Percentiles rank a stretch among this genome's conserved stretches.
phyloP scores from a whole-genome alignment of 1,140 invertebrate species.

The Neuroterus valhalla region DNA sequence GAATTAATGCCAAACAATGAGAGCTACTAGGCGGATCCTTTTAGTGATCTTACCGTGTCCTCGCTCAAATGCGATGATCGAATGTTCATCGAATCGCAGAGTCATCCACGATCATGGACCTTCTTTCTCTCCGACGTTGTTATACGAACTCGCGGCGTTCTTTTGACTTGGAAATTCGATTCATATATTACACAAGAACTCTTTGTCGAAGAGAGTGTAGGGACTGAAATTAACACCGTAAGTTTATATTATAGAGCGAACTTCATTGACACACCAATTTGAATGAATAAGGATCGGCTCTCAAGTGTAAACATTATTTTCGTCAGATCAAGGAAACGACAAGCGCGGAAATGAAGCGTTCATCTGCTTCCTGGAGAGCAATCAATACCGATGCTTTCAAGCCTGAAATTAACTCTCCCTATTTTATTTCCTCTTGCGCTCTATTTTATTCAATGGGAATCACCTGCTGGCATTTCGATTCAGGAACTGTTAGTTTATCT shows the following conservation, averaged over 20 bases:
- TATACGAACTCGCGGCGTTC: conserved; percentile 37
- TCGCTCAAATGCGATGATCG: background rate
- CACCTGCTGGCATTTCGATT: no score
- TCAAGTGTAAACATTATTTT: no score
- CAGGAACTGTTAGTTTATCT: no score
- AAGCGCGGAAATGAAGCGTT: no score
- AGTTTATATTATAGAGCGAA: background rate
- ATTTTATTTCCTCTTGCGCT: no score
- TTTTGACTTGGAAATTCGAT: conserved; percentile 38
- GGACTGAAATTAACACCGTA: background rate
- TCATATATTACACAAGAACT: background rate
- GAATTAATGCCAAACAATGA: conserved; percentile 38
- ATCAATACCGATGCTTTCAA: no score
- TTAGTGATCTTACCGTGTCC: conserved; percentile 29
- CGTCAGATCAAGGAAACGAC: background rate
- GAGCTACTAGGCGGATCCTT: conserved; percentile 34
- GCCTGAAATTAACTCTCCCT: no score
- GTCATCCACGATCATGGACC: conserved; percentile 49
- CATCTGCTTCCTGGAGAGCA: no score
- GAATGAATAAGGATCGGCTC: background rate
- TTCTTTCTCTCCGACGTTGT: conserved; percentile 47
- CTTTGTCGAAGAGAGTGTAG: background rate
- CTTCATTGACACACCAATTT: conserved; percentile 11
- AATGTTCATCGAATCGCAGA: conserved; percentile 37
- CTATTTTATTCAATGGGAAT: no score